Conservation (phyloP, 1,140 invertebrate species). For the Stenopsyche tienmushanensis region DNA sequence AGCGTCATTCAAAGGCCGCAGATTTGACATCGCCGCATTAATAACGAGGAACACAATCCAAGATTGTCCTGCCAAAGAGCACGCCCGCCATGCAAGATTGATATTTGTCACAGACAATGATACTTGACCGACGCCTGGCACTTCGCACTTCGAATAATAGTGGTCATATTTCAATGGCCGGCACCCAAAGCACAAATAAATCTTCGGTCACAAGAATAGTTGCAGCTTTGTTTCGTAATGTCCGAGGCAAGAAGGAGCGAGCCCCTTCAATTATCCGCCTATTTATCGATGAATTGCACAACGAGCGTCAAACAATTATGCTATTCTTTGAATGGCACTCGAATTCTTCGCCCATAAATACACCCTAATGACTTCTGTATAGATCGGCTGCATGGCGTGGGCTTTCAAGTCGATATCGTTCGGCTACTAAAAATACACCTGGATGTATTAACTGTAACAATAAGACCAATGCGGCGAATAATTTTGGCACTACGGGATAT, state of each 20-base stretch:
- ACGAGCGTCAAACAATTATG: slow-evolving; percentile 25
- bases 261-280: slow-evolving; percentile 34
- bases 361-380: slow-evolving; percentile 34
- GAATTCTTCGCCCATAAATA: slow-evolving; percentile 27
- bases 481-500: background rate
- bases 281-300: slow-evolving; percentile 38
- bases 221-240: slow-evolving; percentile 14
- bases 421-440: background rate
- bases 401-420: background rate
- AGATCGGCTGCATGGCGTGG: background rate
- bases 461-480: background rate
- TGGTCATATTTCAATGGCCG: background rate
- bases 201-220: slow-evolving; percentile 5
- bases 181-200: slow-evolving; percentile 9
- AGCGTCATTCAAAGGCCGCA: no score
- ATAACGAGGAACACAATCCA: no score
- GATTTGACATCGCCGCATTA: no score
- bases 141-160: background rate
- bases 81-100: background rate
- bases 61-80: no score
- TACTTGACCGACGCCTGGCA: background rate
- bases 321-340: slow-evolving; percentile 6
- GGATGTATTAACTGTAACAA: slow-evolving; percentile 2
- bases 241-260: background rate
- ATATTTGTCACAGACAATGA: background rate